Evolutionary conservation across 2,797 vertebrate genomes (phyloP).

Genomic region (Tadarida brasiliensis): DNA sequence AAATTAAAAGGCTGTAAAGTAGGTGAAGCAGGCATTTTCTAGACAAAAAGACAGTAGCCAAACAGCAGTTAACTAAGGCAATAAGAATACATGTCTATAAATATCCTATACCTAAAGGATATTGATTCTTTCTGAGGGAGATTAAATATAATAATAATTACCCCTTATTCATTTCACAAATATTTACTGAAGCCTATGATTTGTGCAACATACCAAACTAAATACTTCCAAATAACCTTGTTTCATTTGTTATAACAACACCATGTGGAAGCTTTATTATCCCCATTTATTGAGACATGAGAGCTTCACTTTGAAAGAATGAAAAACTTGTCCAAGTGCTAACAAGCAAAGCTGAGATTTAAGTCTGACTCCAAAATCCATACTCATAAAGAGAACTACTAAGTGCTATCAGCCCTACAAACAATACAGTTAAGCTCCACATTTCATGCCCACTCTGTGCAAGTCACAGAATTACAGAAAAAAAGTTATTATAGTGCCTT

Average conservation of each 20-base stretch:
- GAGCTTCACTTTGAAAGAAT: background rate
- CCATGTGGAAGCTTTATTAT: background rate
- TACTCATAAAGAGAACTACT: constrained; percentile 10
- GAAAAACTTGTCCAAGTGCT: constrained; percentile 33
- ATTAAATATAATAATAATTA: background rate
- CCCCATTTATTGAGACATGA: background rate
- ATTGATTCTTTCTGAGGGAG: background rate
- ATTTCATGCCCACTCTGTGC: background rate
- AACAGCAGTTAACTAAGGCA: background rate
- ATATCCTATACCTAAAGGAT: background rate
- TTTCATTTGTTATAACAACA: constrained; percentile 2
- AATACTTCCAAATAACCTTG: background rate
- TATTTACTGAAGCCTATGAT: constrained; percentile 37
- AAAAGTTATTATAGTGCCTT: background rate
- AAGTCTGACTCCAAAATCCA: constrained; percentile 32
- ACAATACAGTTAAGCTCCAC: background rate
- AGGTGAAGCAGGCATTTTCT: constrained; percentile 12
- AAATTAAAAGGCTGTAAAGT: constrained; percentile 44
- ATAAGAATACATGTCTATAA: background rate
- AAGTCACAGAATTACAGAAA: background rate
- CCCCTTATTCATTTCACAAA: constrained; percentile 15
- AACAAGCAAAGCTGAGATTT: constrained; percentile 14
- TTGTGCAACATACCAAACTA: background rate
- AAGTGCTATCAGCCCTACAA: background rate
- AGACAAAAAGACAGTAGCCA: constrained; percentile 1